Conservation (phyloP, 2,113 vertebrate genomes). For the Mustela lutreola region DNA sequence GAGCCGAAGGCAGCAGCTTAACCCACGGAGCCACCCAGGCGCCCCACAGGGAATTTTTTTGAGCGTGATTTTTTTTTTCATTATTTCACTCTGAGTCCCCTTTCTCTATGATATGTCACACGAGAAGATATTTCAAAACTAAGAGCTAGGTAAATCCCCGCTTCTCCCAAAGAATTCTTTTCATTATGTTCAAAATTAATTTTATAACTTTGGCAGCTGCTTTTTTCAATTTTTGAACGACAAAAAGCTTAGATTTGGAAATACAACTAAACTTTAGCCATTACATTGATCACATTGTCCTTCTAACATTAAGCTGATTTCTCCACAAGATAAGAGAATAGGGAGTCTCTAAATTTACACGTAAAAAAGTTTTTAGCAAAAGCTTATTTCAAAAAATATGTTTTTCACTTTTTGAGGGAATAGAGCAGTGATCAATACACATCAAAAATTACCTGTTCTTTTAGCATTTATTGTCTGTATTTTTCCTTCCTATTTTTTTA, state of each 20-base stretch:
- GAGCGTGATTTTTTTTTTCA: not conserved
- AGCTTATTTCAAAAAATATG: not conserved
- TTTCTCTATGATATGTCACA: not conserved
- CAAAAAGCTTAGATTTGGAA: constrained; percentile 31
- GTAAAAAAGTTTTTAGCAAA: not conserved
- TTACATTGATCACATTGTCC: not conserved
- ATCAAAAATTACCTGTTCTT: not conserved
- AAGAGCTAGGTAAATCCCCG: not conserved
- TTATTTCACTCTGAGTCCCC: not conserved
- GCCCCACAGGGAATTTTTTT: not conserved
- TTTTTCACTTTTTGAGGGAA: not conserved
- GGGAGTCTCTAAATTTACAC: not conserved
- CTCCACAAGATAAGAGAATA: not conserved
- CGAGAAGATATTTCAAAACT: constrained; percentile 47
- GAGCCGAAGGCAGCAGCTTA: no score
- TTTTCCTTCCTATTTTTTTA: constrained; percentile 17
- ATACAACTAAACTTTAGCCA: constrained; percentile 27
- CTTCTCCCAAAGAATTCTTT: constrained; percentile 21
- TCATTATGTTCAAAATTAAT: constrained; percentile 20
- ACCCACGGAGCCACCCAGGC: no score
- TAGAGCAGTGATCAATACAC: not conserved
- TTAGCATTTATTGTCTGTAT: not conserved
- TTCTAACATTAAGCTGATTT: not conserved
- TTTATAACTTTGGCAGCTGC: not conserved
- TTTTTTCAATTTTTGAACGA: not conserved